phyloP scores from a whole-genome alignment of 2,113 vertebrate species.

The Notothenia rossii region DNA sequence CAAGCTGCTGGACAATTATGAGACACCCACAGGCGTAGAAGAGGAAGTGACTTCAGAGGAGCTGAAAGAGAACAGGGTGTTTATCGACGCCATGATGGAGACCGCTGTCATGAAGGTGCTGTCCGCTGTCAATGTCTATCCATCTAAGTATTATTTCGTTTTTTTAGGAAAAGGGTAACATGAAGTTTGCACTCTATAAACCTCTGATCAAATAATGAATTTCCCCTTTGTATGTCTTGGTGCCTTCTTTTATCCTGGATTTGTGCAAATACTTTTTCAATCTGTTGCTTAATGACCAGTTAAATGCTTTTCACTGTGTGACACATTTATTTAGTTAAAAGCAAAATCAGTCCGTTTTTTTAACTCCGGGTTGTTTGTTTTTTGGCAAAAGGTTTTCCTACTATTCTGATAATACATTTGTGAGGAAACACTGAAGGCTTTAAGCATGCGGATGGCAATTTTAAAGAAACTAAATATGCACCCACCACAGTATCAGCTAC shows the following conservation, averaged over 20 bases:
- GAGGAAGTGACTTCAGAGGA: constrained; percentile 86
- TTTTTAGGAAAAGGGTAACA: neutral
- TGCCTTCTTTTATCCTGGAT: too few species aligned
- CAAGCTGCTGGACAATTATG: constrained; percentile 88
- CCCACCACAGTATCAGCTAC: neutral
- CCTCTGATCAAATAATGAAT: too few species aligned
- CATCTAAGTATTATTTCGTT: too few species aligned
- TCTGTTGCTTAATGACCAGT: too few species aligned
- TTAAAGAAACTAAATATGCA: neutral
- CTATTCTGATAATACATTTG: too few species aligned
- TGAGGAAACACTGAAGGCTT: neutral
- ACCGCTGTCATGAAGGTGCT: constrained; percentile 89
- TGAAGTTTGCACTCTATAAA: neutral
- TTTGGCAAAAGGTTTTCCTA: too few species aligned
- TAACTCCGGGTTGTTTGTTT: neutral
- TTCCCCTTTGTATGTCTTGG: too few species aligned
- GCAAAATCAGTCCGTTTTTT: too few species aligned
- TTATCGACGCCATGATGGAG: constrained; percentile 85
- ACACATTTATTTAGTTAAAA: too few species aligned
- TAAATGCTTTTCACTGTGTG: too few species aligned
- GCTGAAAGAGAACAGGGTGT: constrained; percentile 81
- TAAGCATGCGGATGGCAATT: neutral
- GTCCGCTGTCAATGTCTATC: too few species aligned
- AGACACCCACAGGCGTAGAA: constrained; percentile 81
- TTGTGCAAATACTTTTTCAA: too few species aligned